Evolutionary conservation across 2,113 vertebrate species (phyloP).

Genomic region (Drymodes brunneopygia): DNA sequence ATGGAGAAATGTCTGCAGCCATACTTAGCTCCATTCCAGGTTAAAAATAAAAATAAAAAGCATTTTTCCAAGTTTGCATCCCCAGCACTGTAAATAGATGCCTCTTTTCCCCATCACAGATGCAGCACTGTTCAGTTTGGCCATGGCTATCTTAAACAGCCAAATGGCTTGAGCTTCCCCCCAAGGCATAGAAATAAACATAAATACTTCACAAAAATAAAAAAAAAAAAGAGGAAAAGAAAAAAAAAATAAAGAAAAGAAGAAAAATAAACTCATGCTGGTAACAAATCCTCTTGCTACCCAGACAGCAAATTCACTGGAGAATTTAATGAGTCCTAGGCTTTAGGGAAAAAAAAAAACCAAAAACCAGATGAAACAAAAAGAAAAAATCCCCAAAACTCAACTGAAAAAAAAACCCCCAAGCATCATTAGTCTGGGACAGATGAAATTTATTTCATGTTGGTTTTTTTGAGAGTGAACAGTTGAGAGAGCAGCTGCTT

Average conservation of each 20-base stretch:
- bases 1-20: conserved; percentile 28
- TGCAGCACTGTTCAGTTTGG: conserved; percentile 4
- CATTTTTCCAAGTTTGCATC: neutral
- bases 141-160: neutral
- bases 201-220: neutral
- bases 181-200: neutral
- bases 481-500: neutral
- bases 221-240: neutral
- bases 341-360: neutral
- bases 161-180: neutral
- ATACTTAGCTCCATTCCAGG: conserved; percentile 5
- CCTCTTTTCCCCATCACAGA: neutral
- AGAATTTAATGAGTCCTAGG: neutral
- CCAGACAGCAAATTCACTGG: neutral
- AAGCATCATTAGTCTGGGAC: neutral
- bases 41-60: conserved; percentile 49
- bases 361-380: neutral
- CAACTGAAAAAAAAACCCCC: neutral
- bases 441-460: neutral
- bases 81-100: neutral
- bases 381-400: neutral
- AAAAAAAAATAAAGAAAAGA: neutral
- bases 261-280: neutral
- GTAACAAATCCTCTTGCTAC: neutral
- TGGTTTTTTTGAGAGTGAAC: fast-evolving